Base-by-base conservation (phyloP, 2,113 vertebrate genomes). In the Tapirus terrestris region DNA sequence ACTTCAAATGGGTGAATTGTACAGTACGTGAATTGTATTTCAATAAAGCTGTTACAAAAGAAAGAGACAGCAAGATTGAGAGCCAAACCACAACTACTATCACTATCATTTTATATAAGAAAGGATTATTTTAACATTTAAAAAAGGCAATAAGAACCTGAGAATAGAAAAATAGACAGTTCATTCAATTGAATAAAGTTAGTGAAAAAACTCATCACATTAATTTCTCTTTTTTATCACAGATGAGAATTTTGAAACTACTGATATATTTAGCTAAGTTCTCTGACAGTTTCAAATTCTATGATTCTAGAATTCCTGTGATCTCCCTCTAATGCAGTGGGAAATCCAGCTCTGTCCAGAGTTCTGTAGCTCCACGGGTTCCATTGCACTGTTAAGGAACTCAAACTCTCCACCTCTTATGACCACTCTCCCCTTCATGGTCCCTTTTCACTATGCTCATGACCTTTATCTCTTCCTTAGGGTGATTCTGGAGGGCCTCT, bases 401-500 rank as follows among this genome's bases (percentile, higher is more conserved):
- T 39, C 39, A 39, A 39, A 39, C 23, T 70, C n/a, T 61, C 25
- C 12, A 79, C 14, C 20, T 27, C 56, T 27, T 56, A 3, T 60
- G 79, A 48, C 48, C 58, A 39, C 7, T 58, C 23, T 61, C 36
- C 60, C 51, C 51, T 29, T 72, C 58, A 14, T 2, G 53, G 31
- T 51, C 33, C 14, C 48, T 86, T 80, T 79, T 65, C 75, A 91
- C 51, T 61, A 36, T 25, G 45, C 36, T 97, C 56, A 60, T 10
- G 36, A 73, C 2, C 61, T 89, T 75, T 91, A 0, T 82, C 86
- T 96, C 48, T 93, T 91, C 68, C 25, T 18, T 20, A 97, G 98
- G 97, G 96, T 29, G 97, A 97, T 60, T 97, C 95, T 76, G 98
- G 96, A 96, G 96, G 98, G 25, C 96, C 98, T 83, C 63, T 97